phyloP scores from a whole-genome alignment of 2,113 vertebrate genomes.

The Pterocles gutturalis region DNA sequence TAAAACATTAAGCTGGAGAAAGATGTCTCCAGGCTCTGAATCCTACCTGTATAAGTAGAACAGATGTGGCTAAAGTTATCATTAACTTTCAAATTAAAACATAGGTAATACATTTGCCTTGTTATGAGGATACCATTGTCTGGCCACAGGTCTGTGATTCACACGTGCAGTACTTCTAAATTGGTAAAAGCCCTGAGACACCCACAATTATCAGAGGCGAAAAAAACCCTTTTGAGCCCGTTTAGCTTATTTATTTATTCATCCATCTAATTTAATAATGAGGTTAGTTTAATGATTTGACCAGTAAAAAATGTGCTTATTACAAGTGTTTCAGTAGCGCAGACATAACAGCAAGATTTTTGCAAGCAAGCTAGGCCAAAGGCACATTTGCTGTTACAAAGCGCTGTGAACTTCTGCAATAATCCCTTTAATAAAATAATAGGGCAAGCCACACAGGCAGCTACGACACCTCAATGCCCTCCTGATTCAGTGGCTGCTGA shows the following conservation, averaged over 20 bases:
- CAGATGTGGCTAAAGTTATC: background rate
- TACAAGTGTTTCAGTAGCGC: background rate
- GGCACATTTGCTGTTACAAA: background rate
- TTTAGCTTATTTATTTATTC: background rate
- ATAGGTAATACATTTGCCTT: background rate
- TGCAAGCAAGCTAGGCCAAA: background rate
- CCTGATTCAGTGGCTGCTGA: background rate
- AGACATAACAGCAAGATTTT: background rate
- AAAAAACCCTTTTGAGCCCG: background rate
- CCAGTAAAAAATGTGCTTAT: background rate
- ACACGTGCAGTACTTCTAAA: background rate
- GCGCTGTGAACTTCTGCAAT: background rate
- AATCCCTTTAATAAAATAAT: background rate
- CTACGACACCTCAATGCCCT: background rate
- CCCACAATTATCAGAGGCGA: background rate
- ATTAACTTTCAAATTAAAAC: background rate
- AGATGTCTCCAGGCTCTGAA: background rate
- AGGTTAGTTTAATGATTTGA: background rate
- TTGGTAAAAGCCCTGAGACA: background rate
- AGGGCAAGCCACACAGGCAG: background rate
- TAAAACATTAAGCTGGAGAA: background rate
- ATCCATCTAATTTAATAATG: background rate
- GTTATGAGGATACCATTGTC: background rate
- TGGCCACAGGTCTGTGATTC: rapidly evolving
- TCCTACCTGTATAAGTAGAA: background rate